Base-by-base conservation (phyloP, 2,113 vertebrate genomes). In the Eulemur macaco region DNA sequence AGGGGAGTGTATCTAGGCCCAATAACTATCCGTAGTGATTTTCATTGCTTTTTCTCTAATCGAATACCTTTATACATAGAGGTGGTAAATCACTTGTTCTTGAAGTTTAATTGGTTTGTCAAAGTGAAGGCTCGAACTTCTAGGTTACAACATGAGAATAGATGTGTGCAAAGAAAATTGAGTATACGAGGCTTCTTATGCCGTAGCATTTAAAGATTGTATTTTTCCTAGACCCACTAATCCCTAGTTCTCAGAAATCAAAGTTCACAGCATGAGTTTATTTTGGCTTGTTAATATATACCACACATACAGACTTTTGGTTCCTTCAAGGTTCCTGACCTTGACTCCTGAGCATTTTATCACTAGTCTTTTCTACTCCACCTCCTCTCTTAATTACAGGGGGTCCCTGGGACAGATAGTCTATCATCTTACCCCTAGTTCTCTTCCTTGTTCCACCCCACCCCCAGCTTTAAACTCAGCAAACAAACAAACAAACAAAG, bases 261-360 rank as follows among this genome's bases (percentile, higher is more conserved):
- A 91, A 97, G 6, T 74, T 94, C 39, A 86, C 54, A 69, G n/a
- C 86, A 18, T 52, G 23, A 76, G 17, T 95, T 96, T 74, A 85
- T 83, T 94, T 71, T 83, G 63, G 21, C 29, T 69, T 37, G 5
- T 82, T 69, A 78, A 64, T 54, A 45, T 17, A 50, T 47, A 9
- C 18, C 54, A 80, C 47, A 74, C 2, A 20, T 50, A 63, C 6
- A 96, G 80, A 82, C 52, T 56, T 86, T 81, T 66, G 21, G 14
- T 71, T 52, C 14, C 74, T 85, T 91, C 17, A 54, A 54, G 52
- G 52, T 71, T 31, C 29, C 54, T 87, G 69, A 31, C 14, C 50
- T 86, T n/a, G 17, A 71, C 27, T 91, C 17, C 68, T 73, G 45
- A 96, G 54, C 56, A 54, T 91, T 71, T 97, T 95, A 9, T 77